phyloP scores from a whole-genome alignment of 2,113 vertebrate species.

The Leptodactylus fuscus region DNA sequence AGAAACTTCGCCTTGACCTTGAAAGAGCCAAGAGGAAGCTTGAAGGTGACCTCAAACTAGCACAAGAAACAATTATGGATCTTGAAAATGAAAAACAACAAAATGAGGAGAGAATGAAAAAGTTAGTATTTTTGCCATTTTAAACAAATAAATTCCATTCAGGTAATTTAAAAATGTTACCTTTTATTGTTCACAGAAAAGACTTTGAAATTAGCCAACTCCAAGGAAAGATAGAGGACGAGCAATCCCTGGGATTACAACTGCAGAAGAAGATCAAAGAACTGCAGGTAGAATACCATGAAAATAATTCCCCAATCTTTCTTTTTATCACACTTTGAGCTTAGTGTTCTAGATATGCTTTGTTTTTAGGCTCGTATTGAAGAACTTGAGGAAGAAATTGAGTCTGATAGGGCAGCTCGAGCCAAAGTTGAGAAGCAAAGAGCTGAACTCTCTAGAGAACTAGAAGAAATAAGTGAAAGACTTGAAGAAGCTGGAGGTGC shows the following conservation, averaged over 20 bases:
- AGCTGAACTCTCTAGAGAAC: constrained; percentile 71
- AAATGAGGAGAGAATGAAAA: constrained; percentile 80
- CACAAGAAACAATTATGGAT: constrained; percentile 81
- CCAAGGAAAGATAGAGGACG: constrained; percentile 74
- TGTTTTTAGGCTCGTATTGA: constrained; percentile 73
- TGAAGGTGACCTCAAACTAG: constrained; percentile 75
- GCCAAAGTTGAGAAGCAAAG: constrained; percentile 75
- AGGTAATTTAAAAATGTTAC: background rate
- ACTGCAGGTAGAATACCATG: constrained; percentile 71
- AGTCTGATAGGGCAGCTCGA: constrained; percentile 72
- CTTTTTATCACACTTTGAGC: no score
- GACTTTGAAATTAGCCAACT: constrained; percentile 74
- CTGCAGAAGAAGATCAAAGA: constrained; percentile 79
- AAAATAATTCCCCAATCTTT: no score
- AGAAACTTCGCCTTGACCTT: constrained; percentile 80
- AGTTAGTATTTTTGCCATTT: constrained; percentile 73
- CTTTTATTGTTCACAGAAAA: constrained; percentile 70
- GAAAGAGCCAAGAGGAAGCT: constrained; percentile 78
- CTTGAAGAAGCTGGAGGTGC: constrained; percentile 78
- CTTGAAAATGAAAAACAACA: constrained; percentile 83
- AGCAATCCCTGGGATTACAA: constrained; percentile 69
- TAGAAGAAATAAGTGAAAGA: constrained; percentile 77
- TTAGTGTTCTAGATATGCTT: no score
- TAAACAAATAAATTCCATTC: constrained; percentile 67
- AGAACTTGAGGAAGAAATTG: constrained; percentile 75